Evolutionary conservation across 2,888 invertebrate genomes (phyloP), one percentile per base, ranked within the genome.

Genomic region (Cephus nigrinus): DNA sequence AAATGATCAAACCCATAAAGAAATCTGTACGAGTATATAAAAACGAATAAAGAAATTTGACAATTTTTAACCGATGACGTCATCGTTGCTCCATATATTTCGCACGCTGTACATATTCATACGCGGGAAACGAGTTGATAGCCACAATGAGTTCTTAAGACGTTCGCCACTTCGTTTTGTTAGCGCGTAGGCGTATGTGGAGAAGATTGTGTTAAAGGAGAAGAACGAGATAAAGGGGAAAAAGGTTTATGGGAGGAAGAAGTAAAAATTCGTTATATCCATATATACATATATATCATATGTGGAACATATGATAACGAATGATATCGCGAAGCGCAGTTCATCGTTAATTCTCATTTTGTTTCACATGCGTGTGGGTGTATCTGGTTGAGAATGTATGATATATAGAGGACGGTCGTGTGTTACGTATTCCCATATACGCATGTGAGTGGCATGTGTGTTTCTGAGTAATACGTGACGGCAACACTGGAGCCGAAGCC

Each of bases 401-500:
- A 55, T 9, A 23, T 23, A 23, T 23, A 55, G 5, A 55, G 15
- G 55, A 55, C 5, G 55, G 1, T 9, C 23, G 55, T 23, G 23
- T 9, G 55, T 55, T 55, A 71, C 71, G 33, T 71, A 32, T 71
- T 71, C 2, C 12, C 12, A 23, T 71, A 71, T 33, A 71, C 71
- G 9, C 9, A 33, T 12, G 32, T 3, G 71, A 33, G 32, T 30
- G 5, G 71, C 71, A 71, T 71, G 23, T 71, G 71, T 71, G 71
- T 31, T 71, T 55, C 55, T 23, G 55, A 55, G 32, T 40, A 68
- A 40, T 69, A 35, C 73, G 68, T 71, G 31, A 74, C 68, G 76
- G 74, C 78, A 71, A 78, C 78, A n/a, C 69, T 69, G 75, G 69
- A 69, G 68, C 23, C 73, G 81, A 81, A 81, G 78, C 81, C 81